These are phyloP conservation scores for Cybosia mesomella DNA, from an alignment of 2,888 invertebrate genomes.

Conservation along the genomic window DNA sequence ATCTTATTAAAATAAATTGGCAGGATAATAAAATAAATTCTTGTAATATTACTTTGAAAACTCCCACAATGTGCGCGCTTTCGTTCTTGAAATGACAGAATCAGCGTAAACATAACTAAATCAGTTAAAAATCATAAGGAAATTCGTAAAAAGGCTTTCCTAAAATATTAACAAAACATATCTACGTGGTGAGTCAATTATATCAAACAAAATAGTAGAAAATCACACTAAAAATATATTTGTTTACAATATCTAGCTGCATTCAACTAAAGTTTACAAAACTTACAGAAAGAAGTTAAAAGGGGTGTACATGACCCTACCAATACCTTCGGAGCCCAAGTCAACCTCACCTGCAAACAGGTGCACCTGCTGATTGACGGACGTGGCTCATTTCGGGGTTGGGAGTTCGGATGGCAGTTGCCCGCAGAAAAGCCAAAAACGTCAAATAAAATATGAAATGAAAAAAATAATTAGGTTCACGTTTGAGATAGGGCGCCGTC, in stretches of 20 bases:
- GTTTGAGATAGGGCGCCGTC: too few species aligned
- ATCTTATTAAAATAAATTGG: constrained; percentile 13
- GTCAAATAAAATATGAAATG: too few species aligned
- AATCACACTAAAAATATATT: neutral
- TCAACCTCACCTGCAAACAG: too few species aligned
- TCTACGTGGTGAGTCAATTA: neutral
- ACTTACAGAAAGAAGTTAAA: neutral
- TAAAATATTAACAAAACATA: constrained; percentile 22
- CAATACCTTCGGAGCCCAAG: too few species aligned
- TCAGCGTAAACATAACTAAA: constrained; percentile 3
- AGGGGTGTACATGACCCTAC: too few species aligned
- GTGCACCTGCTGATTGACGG: too few species aligned
- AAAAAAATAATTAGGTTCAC: too few species aligned
- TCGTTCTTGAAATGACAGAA: constrained; percentile 10
- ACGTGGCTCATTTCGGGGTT: too few species aligned
- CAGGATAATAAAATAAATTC: constrained; percentile 6
- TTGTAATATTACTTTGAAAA: neutral
- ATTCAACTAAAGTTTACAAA: neutral
- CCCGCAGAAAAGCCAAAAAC: too few species aligned
- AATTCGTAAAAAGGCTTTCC: constrained; percentile 6
- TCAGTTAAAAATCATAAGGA: constrained; percentile 10
- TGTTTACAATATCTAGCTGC: too few species aligned
- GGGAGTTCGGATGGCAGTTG: too few species aligned
- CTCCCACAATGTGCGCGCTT: neutral
- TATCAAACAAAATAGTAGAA: neutral